Evolutionary conservation across 1,140 invertebrate species (phyloP).

Genomic region (Achatina immaculata): DNA sequence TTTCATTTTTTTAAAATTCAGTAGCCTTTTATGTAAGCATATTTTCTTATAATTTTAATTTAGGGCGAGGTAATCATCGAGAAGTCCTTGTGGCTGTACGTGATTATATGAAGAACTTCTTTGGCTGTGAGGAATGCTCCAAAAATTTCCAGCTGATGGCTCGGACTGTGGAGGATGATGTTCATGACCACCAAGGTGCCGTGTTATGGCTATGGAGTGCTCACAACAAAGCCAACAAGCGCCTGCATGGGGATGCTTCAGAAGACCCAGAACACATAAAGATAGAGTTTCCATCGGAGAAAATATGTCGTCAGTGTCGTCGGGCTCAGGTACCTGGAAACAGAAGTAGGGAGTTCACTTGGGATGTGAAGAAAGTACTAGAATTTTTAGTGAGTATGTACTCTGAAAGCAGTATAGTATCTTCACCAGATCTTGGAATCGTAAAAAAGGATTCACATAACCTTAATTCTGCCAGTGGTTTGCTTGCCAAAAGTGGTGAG

Average conservation of each 20-base stretch:
- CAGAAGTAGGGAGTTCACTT: slow-evolving; percentile 72
- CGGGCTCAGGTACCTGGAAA: slow-evolving; percentile 37
- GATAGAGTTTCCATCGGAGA: slow-evolving; percentile 85
- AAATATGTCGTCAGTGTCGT: slow-evolving; percentile 81
- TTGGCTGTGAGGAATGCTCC: slow-evolving; percentile 92
- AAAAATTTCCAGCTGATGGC: slow-evolving; percentile 83
- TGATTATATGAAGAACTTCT: slow-evolving; percentile 92
- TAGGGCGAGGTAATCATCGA: slow-evolving; percentile 69
- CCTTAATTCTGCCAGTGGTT: neutral
- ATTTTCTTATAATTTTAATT: slow-evolving; percentile 1
- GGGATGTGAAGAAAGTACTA: slow-evolving; percentile 81
- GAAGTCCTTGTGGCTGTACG: slow-evolving; percentile 85
- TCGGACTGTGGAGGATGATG: slow-evolving; percentile 78
- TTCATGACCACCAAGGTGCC: slow-evolving; percentile 80
- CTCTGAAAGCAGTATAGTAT: slow-evolving; percentile 49
- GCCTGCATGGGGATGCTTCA: slow-evolving; percentile 85
- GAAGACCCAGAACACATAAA: slow-evolving; percentile 94
- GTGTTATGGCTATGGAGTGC: slow-evolving; percentile 95
- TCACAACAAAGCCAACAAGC: slow-evolving; percentile 89
- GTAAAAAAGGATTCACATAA: neutral
- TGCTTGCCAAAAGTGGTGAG: slow-evolving; percentile 26
- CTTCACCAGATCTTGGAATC: neutral
- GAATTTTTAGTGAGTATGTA: slow-evolving; percentile 84
- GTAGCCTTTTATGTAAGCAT: no score
- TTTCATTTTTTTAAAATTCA: no score